Percentiles rank a stretch among this genome's conserved stretches.
Conservation (phyloP, 2,888 invertebrate genomes). For the Poecilobothrus nobilitatus region DNA sequence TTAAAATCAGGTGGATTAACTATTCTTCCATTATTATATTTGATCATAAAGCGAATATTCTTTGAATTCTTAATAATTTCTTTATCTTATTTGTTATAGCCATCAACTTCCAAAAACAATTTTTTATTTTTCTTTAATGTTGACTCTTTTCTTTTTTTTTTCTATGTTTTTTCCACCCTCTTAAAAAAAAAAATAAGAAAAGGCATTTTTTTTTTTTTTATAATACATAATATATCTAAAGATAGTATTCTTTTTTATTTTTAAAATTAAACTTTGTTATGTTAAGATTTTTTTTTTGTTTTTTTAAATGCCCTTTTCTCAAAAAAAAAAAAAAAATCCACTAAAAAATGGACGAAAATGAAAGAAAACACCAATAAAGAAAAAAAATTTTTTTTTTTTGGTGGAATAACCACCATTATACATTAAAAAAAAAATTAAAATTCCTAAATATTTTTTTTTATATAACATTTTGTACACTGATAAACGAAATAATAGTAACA, state of each 20-base stretch:
- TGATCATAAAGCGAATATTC: not conserved
- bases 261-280: not conserved
- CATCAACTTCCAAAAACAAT: not conserved
- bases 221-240: no score
- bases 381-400: not conserved
- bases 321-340: not conserved
- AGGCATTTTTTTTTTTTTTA: not conserved
- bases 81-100: not conserved
- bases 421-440: not conserved
- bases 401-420: not conserved
- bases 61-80: slow-evolving; percentile 1
- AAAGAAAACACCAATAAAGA: not conserved
- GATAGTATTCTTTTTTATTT: not conserved
- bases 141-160: not conserved
- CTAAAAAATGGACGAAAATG: not conserved
- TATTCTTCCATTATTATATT: no score
- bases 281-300: not conserved
- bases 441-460: not conserved
- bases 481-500: no score
- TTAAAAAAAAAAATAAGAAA: not conserved
- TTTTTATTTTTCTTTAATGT: not conserved
- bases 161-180: not conserved
- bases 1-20: no score
- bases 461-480: no score
- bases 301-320: not conserved